Evolutionary conservation across 2,888 invertebrate species (phyloP).

Genomic region (Drosophila acutilabella): DNA sequence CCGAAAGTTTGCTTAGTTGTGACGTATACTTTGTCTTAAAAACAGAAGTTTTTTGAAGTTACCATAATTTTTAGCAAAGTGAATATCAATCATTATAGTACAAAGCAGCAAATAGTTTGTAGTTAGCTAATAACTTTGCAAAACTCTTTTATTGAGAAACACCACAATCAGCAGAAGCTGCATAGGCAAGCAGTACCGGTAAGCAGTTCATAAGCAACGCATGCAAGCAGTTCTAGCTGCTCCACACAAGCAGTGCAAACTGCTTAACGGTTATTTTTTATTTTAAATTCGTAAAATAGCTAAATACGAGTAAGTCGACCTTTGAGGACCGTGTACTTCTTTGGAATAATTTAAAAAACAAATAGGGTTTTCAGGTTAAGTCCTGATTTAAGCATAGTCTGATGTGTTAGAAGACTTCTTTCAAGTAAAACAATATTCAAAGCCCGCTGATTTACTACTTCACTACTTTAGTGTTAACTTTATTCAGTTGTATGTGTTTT

Average conservation of each 20-base stretch:
- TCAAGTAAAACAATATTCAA: neutral
- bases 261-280: slow-evolving; percentile 17
- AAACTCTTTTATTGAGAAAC: neutral
- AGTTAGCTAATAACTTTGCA: neutral
- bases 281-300: too few species aligned
- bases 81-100: neutral
- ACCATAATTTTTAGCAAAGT: neutral
- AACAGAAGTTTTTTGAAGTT: too few species aligned
- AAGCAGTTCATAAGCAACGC: slow-evolving; percentile 1
- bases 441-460: slow-evolving; percentile 25
- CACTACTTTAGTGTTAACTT: slow-evolving; percentile 56
- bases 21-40: neutral
- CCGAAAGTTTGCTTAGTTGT: slow-evolving; percentile 9
- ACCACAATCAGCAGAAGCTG: neutral
- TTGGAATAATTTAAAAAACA: too few species aligned
- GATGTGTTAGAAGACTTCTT: neutral
- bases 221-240: neutral
- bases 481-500: slow-evolving; percentile 52
- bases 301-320: too few species aligned
- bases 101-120: neutral
- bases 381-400: too few species aligned
- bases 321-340: too few species aligned
- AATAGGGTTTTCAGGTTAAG: too few species aligned
- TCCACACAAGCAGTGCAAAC: slow-evolving; percentile 10
- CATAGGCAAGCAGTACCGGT: slow-evolving; percentile 25